phyloP scores from a whole-genome alignment of 1,140 invertebrate genomes.

The Sitobion miscanthi region DNA sequence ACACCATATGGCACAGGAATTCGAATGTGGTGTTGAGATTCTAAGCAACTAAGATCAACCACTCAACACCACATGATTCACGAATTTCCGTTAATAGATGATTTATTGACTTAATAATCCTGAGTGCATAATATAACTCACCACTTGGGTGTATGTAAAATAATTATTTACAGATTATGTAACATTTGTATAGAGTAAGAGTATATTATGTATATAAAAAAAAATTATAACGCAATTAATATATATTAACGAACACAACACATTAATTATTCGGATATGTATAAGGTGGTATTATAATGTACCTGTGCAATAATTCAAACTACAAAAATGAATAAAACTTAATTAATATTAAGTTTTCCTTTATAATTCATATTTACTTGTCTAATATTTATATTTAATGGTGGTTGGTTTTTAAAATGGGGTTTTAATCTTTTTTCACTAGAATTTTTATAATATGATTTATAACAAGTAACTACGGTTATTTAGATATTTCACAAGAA shows the following conservation, averaged over 20 bases:
- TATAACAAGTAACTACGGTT: background rate
- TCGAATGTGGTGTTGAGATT: background rate
- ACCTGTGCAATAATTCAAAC: background rate
- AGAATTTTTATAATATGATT: constrained; percentile 8
- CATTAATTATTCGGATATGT: background rate
- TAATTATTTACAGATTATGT: background rate
- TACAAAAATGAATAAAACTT: background rate
- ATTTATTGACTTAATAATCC: background rate
- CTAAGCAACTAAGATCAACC: background rate
- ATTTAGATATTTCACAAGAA: background rate
- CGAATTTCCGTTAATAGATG: background rate
- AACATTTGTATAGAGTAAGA: background rate
- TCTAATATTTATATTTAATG: background rate
- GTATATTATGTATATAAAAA: background rate
- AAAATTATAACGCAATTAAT: background rate
- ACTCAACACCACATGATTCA: background rate
- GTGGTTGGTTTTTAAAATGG: background rate
- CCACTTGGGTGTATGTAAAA: background rate
- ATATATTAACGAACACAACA: background rate
- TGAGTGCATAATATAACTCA: background rate
- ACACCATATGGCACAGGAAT: background rate
- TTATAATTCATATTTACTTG: background rate
- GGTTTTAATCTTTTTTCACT: background rate
- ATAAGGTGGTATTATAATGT: background rate
- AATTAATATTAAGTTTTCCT: background rate